Evolutionary conservation across 2,797 vertebrate species (phyloP).

Genomic region (Thunnus albacares): DNA sequence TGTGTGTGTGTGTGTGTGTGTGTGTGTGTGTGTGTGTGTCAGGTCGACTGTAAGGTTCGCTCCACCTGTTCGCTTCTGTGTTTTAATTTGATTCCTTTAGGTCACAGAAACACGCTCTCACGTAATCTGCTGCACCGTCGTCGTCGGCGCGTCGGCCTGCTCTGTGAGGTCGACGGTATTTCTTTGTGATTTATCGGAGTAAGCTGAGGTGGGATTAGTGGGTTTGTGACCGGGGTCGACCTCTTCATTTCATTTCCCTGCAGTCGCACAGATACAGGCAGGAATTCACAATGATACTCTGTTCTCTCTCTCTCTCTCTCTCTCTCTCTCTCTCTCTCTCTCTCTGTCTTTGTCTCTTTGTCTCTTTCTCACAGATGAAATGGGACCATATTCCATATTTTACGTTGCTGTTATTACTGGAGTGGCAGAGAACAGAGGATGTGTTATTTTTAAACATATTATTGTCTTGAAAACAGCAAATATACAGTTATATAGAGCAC

Average conservation of each 20-base stretch:
- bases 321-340: background rate
- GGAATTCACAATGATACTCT: slow-evolving; percentile 10
- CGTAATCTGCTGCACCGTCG: slow-evolving; percentile 50
- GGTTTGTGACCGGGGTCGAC: slow-evolving; percentile 45
- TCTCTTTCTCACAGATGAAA: background rate
- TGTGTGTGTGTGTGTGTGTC: background rate
- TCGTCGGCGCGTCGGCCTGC: background rate
- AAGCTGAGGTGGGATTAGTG: slow-evolving; percentile 65
- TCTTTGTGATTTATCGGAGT: slow-evolving; percentile 63
- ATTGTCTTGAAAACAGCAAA: too few species aligned
- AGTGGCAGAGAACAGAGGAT: too few species aligned
- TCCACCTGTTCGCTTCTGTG: background rate
- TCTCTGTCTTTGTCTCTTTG: background rate
- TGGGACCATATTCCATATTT: background rate
- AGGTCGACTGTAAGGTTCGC: background rate
- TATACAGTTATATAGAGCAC: too few species aligned
- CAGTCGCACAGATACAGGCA: slow-evolving; percentile 14
- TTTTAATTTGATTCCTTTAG: slow-evolving; percentile 43
- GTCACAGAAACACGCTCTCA: slow-evolving; percentile 18
- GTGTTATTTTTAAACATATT: too few species aligned
- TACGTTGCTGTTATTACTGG: background rate
- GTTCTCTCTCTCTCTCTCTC: background rate
- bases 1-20: background rate
- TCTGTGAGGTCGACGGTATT: slow-evolving; percentile 26
- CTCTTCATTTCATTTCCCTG: slow-evolving; percentile 62